Evolutionary conservation across 2,797 vertebrate species (phyloP), one percentile per base, ranked within the genome.

Genomic region (Epinephelus coioides): DNA sequence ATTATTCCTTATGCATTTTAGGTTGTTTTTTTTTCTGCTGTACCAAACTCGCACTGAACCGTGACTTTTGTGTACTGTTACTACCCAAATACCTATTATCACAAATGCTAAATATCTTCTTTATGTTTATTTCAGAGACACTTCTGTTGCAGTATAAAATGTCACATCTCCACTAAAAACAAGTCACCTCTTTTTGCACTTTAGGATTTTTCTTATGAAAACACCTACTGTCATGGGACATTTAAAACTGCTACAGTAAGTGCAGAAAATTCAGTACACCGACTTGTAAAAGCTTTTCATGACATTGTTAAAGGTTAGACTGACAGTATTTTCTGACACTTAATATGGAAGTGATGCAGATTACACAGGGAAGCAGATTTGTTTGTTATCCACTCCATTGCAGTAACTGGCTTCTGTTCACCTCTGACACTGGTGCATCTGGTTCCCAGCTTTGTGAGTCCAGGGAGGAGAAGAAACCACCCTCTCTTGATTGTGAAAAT

Each of bases 401-500:
- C 51, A 47, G n/a, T 47, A 47, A 73, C 25, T 19, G 19, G 12
- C 56, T 56, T 67, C 47, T 34, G 66, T 76, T 76, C 61, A 56
- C 23, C 44, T 77, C 69, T 72, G 78, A 65, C 17, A 51, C n/a
- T 40, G 34, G 21, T 62, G 27, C 64, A 65, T 55, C 47, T 69
- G 1, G 2, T 72, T 64, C 49, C 6, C 53, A 43, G 47, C 73
- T 80, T 59, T 72, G 9, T 15, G n/a, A 65, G 27, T 69, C 64
- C 21, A 69, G 34, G 57, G 56, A 67, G 75, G 51, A 62, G 23
- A 73, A 11, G 43, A 40, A 73, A 61, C 67, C 6, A 11, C 50
- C 61, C 18, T 60, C 25, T 1, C 51, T 83, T 86, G 49, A 88
- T 85, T 17, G 74, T 79, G 60, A 49, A 89, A 90, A 92, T 91